Conservation (phyloP, 2,113 vertebrate species). For the Cyanistes caeruleus region DNA sequence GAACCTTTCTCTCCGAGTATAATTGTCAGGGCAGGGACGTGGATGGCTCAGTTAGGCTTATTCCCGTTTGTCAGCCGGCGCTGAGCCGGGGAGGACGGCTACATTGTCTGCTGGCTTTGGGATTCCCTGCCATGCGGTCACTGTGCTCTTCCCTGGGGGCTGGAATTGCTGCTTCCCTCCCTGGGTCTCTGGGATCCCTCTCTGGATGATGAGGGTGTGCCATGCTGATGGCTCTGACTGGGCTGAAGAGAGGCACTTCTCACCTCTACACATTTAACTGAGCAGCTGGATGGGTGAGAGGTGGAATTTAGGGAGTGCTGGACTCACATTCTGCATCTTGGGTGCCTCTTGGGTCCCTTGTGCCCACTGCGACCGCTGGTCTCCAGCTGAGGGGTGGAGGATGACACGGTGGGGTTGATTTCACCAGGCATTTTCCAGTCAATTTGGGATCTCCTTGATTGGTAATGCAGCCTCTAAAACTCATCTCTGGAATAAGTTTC, state of each 20-base stretch:
- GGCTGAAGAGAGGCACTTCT: neutral
- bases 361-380: neutral
- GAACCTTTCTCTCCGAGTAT: neutral
- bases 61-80: neutral
- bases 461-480: neutral
- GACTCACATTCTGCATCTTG: fast-evolving
- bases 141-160: neutral
- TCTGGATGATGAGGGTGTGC: neutral
- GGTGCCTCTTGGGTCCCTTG: neutral
- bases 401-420: neutral
- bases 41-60: neutral
- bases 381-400: neutral
- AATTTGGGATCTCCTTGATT: neutral
- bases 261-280: neutral
- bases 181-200: fast-evolving
- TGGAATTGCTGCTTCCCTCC: neutral
- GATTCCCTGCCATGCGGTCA: neutral
- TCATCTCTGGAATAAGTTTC: neutral
- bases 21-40: neutral
- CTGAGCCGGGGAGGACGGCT: neutral
- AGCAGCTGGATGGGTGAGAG: neutral
- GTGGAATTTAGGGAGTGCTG: neutral
- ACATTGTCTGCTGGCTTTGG: neutral
- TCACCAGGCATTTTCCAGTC: neutral
- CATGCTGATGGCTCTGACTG: neutral